Conservation (phyloP, 1,140 invertebrate genomes). For the Plutomurus gul region DNA sequence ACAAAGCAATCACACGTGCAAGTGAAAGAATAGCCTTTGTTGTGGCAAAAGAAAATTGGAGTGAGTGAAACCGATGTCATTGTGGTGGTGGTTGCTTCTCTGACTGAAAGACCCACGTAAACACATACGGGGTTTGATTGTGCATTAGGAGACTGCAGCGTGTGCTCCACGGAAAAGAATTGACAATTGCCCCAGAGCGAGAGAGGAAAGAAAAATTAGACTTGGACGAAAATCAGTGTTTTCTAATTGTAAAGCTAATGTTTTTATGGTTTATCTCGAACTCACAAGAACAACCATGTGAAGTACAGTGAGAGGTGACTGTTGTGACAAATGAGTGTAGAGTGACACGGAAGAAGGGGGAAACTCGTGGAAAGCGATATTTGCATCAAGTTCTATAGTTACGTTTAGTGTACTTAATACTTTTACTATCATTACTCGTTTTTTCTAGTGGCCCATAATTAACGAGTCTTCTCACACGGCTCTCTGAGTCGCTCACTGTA, state of each 20-base stretch:
- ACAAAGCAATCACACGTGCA: too few relatives aligned
- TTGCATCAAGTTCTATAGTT: background rate
- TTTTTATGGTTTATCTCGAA: background rate
- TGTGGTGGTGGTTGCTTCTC: too few relatives aligned
- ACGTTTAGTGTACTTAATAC: constrained; percentile 8
- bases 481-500: background rate
- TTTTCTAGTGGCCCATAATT: background rate
- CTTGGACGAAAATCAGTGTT: background rate
- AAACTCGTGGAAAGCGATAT: background rate
- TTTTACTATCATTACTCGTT: too few relatives aligned
- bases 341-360: background rate
- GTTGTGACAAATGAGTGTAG: constrained; percentile 19
- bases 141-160: too few relatives aligned
- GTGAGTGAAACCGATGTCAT: too few relatives aligned
- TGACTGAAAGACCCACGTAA: too few relatives aligned
- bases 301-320: background rate
- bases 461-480: background rate
- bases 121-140: too few relatives aligned
- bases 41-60: too few relatives aligned
- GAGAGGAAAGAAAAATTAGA: background rate
- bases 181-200: background rate
- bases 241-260: background rate
- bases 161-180: too few relatives aligned
- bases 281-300: background rate
- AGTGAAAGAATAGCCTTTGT: too few relatives aligned